Evolutionary conservation across 2,888 invertebrate species (phyloP).

Genomic region (Spicauda simplicius): DNA sequence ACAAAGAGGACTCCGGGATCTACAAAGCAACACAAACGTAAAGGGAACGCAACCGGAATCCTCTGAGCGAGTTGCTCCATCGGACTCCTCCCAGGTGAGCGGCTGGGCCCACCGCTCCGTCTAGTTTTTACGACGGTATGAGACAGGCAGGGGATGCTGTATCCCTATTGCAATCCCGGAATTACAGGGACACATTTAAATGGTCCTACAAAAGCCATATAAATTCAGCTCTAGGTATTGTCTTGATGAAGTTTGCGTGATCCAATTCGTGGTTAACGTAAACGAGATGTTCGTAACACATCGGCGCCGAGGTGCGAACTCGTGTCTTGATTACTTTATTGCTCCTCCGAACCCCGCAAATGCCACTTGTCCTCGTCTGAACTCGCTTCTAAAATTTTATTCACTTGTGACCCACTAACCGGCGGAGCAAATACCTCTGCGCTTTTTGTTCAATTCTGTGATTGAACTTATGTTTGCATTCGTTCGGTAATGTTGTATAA

Average conservation of each 20-base stretch:
- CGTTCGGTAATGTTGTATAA: too few relatives aligned
- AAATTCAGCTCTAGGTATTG: not conserved
- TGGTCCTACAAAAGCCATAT: not conserved
- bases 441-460: not conserved
- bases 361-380: not conserved
- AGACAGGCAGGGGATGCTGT: too few relatives aligned
- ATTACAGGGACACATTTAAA: too few relatives aligned
- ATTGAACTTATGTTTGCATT: not conserved
- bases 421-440: not conserved
- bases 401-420: conserved; percentile 1
- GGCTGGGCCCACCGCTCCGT: too few relatives aligned
- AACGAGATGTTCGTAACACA: not conserved
- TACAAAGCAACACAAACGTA: too few relatives aligned
- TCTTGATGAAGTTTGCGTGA: not conserved
- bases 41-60: too few relatives aligned
- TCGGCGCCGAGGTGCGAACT: not conserved
- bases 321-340: not conserved
- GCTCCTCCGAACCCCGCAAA: not conserved
- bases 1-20: too few relatives aligned
- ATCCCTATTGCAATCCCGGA: too few relatives aligned
- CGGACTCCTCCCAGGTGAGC: too few relatives aligned
- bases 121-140: too few relatives aligned
- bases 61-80: too few relatives aligned
- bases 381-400: not conserved
- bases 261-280: not conserved